These are phyloP conservation scores for Ceuthmochares aereus DNA, from an alignment of 2,113 vertebrate genomes.

Conservation along the genomic window DNA sequence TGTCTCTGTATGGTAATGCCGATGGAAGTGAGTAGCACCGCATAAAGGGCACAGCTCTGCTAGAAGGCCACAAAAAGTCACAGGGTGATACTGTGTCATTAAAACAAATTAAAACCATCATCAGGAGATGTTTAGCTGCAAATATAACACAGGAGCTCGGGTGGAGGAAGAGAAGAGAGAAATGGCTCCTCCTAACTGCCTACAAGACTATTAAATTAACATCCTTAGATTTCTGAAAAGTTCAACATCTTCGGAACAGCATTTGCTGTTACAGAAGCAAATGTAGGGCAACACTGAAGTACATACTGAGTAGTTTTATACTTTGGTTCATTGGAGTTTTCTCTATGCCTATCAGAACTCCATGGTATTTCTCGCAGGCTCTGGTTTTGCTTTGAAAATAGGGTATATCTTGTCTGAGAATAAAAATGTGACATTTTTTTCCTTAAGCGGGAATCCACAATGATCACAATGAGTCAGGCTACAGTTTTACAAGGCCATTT, in stretches of 20 bases:
- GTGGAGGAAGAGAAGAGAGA: background rate
- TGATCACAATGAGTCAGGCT: slow-evolving; percentile 3
- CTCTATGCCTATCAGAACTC: background rate
- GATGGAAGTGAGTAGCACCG: background rate
- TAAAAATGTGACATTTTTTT: background rate
- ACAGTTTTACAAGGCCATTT: slow-evolving; percentile 25
- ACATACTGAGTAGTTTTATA: background rate
- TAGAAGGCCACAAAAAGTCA: background rate
- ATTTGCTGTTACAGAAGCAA: background rate
- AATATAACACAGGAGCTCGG: background rate
- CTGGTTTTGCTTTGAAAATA: background rate
- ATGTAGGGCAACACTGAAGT: background rate
- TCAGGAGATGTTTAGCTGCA: background rate
- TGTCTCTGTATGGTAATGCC: background rate
- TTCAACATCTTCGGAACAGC: background rate
- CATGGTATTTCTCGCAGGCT: background rate
- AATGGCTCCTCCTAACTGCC: background rate
- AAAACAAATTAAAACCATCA: background rate
- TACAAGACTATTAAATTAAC: background rate
- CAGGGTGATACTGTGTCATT: background rate
- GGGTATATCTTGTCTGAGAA: background rate
- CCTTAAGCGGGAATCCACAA: background rate
- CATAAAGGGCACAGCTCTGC: background rate
- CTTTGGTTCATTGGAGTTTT: background rate
- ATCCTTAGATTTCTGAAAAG: background rate